Percentiles rank a stretch among this genome's conserved stretches.
phyloP scores from a whole-genome alignment of 2,888 invertebrate species.

The Amiota mariae region DNA sequence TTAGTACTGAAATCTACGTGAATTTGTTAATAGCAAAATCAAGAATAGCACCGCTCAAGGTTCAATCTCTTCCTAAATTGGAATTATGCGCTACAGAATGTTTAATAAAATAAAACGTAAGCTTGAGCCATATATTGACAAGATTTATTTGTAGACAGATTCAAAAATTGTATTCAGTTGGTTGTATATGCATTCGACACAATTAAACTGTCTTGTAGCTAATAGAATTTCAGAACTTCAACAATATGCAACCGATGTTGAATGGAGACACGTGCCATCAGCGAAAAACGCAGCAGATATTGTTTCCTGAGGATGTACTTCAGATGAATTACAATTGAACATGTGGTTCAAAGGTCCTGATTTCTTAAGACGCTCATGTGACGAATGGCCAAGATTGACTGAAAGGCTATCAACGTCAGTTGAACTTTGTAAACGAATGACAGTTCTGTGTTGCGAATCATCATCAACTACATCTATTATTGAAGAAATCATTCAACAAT shows the following conservation, averaged over 20 bases:
- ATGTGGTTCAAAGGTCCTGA: not conserved
- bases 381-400: not conserved
- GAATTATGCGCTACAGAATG: not conserved
- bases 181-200: not conserved
- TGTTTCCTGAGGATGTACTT: not conserved
- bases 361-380: not conserved
- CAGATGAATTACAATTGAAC: not conserved
- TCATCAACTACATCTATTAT: not conserved
- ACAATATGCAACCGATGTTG: not conserved
- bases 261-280: slow-evolving; percentile 1
- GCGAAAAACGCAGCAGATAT: not conserved
- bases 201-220: not conserved
- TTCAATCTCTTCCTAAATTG: not conserved
- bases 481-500: not conserved
- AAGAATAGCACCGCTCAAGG: too few species aligned
- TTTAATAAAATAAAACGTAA: not conserved
- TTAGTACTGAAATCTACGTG: not conserved
- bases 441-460: not conserved
- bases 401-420: not conserved
- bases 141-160: not conserved
- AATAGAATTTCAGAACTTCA: not conserved
- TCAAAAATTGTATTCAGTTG: not conserved
- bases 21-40: not conserved
- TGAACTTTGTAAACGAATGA: not conserved
- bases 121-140: not conserved